phyloP scores from a whole-genome alignment of 2,797 vertebrate species.

The Pseudocheirus occidentalis region DNA sequence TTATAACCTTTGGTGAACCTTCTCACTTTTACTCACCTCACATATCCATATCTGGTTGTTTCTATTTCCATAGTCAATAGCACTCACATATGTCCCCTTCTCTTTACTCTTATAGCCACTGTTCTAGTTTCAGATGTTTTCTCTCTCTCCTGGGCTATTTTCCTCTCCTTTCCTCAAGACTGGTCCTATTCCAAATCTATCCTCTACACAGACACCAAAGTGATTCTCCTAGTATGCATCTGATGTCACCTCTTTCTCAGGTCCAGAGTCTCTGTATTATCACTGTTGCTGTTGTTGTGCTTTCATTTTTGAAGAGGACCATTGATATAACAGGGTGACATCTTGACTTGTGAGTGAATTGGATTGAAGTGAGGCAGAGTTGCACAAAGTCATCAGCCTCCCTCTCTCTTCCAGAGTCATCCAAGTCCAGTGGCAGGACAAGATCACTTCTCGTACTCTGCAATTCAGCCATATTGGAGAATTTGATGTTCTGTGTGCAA shows the following conservation, averaged over 20 bases:
- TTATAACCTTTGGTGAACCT: not conserved
- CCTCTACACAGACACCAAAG: not conserved
- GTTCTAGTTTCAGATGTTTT: not conserved
- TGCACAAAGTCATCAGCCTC: not conserved
- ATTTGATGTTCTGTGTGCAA: not conserved
- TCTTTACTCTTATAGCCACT: not conserved
- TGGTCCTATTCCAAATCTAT: not conserved
- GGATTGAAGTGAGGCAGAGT: not conserved
- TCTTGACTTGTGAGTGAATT: not conserved
- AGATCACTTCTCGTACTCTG: not conserved
- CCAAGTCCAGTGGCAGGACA: not conserved
- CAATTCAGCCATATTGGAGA: not conserved
- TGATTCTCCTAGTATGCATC: not conserved
- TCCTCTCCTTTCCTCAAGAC: not conserved
- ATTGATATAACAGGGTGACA: not conserved
- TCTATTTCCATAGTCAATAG: not conserved
- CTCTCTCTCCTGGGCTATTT: not conserved
- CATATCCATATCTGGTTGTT: not conserved
- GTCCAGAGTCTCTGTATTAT: not conserved
- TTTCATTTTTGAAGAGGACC: not conserved
- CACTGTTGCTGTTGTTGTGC: not conserved
- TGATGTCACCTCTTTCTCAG: not conserved
- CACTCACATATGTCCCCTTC: not conserved
- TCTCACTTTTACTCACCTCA: not conserved
- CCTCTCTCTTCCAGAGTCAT: not conserved